phyloP scores from a whole-genome alignment of 2,888 invertebrate species.

The Leptinotarsa rubiginosa region DNA sequence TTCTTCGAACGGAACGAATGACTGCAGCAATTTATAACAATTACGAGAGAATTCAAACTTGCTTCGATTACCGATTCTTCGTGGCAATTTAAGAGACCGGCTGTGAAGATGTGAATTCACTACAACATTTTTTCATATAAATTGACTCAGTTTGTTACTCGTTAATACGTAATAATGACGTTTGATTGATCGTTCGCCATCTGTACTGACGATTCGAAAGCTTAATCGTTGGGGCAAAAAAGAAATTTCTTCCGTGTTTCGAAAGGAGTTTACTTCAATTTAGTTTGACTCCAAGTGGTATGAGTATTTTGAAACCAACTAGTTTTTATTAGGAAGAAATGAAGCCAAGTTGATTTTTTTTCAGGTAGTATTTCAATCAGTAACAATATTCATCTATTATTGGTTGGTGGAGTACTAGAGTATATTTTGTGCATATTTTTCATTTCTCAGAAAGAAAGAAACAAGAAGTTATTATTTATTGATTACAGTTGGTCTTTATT shows the following conservation, averaged over 20 bases:
- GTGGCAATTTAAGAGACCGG: conserved; percentile 38
- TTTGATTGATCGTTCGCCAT: conserved; percentile 33
- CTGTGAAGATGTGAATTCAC: conserved; percentile 41
- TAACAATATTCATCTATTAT: too few relatives aligned
- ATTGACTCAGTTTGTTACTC: conserved; percentile 37
- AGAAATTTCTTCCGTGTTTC: not conserved
- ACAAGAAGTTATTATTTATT: too few relatives aligned
- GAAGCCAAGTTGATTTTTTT: too few relatives aligned
- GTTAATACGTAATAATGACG: conserved; percentile 36
- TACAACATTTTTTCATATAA: conserved; percentile 31
- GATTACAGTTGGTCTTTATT: too few relatives aligned
- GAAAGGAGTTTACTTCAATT: not conserved
- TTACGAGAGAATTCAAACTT: conserved; percentile 39
- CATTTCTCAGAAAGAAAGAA: too few relatives aligned
- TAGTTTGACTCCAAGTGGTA: too few relatives aligned
- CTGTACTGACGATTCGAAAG: not conserved
- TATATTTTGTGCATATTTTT: too few relatives aligned
- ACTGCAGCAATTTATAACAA: conserved; percentile 32
- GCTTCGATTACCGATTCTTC: conserved; percentile 42
- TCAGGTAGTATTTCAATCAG: too few relatives aligned
- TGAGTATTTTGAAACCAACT: too few relatives aligned
- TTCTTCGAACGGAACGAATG: not conserved
- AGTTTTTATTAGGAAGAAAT: too few relatives aligned
- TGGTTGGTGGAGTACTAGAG: too few relatives aligned
- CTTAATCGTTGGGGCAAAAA: not conserved